Evolutionary conservation across 2,113 vertebrate genomes (phyloP).

Genomic region (Quiscalus mexicanus): DNA sequence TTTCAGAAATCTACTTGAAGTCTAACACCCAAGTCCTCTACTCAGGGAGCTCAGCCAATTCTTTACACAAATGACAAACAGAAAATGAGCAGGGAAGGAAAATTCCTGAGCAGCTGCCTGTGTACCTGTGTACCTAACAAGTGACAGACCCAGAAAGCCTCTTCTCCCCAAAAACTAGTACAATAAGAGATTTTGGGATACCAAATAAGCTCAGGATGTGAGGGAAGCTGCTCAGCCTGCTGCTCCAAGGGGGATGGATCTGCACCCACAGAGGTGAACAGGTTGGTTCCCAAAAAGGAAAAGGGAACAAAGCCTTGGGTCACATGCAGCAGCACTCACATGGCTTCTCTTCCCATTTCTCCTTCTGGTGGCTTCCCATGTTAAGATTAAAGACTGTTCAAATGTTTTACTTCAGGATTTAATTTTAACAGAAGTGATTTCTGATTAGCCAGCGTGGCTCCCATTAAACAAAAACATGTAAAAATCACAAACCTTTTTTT

Average conservation of each 20-base stretch:
- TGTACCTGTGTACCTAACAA: neutral
- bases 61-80: neutral
- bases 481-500: neutral
- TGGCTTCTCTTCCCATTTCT: neutral
- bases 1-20: neutral
- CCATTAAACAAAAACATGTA: neutral
- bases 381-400: neutral
- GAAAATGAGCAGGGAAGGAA: neutral
- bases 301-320: neutral
- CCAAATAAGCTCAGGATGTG: neutral
- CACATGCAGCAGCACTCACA: neutral
- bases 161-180: fast-evolving
- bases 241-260: neutral
- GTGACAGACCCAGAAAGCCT: neutral
- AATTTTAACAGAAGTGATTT: neutral
- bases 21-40: neutral
- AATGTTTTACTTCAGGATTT: neutral
- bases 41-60: neutral
- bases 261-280: neutral
- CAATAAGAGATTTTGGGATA: neutral
- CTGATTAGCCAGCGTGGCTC: neutral
- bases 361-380: neutral
- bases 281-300: slow-evolving; percentile 11
- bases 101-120: neutral
- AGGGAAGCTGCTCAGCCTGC: neutral